Evolutionary conservation across 2,888 invertebrate species (phyloP), one percentile per base, ranked within the genome.

Genomic region (Nemotelus nigrinus): DNA sequence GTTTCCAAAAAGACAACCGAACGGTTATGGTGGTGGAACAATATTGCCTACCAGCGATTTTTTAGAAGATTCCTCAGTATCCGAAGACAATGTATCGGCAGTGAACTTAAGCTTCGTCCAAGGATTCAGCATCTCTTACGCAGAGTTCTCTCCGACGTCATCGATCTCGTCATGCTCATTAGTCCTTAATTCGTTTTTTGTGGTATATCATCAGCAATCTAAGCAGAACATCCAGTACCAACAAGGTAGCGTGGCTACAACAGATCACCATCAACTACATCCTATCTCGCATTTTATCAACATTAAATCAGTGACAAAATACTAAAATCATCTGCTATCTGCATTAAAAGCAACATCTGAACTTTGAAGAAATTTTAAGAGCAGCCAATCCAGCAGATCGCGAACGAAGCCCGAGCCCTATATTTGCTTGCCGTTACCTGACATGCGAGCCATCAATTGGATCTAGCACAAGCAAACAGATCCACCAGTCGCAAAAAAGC

Each of bases 1-100:
- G 10, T 79, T 78, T 45, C 80, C 79, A 25, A 63, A 65, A 10
- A 44, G 77, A 70, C 79, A 78, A 63, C 63, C 79, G 58, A 76
- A 71, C 58, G 48, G 65, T 44, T 57, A 44, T 63, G 72, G 45
- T 25, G 60, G 47, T 1, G 65, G 77, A 43, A 10, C 70, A 3
- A 48, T 70, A 85, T 89, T 89, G 41, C 89, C 90, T 6, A 89
- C 89, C 48, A 89, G 89, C 82, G 90, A 90, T 84, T 89, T 88
- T 82, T 85, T 88, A 53, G 90, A 90, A 80, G 90, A 90, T 80
- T 88, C 88, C 44, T 89, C 88, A 72, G 83, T 87, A 58, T 88
- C 88, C 47, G 87, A 88, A 41, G 87, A 87, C 10, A 88, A 87
- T 80, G 77, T 78, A 50, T 87, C 86, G 47, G 87, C 86, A 57